Evolutionary conservation across 2,888 invertebrate genomes (phyloP), one percentile per base, ranked within the genome.

Genomic region (Trileptium ribeirensis): DNA sequence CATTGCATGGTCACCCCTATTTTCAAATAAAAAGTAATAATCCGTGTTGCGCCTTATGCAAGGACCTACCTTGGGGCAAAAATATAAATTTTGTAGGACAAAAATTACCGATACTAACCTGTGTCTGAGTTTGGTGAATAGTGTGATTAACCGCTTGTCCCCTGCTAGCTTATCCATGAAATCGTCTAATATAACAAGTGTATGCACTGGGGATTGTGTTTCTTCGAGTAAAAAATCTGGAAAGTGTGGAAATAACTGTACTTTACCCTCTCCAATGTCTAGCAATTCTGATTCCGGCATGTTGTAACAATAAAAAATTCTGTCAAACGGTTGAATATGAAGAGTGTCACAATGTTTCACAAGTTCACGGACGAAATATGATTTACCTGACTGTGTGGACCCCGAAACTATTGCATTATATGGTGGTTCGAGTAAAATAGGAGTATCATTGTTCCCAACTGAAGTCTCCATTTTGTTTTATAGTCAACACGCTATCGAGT

Each of bases 121-220:
- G n/a, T 70, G 74, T 34, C 74, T 31, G 8, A 31, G 8, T 36
- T 31, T 70, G 15, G 74, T 70, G 31, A 70, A 70, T 19, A 70
- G 74, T 70, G 33, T 31, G 19, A 36, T 31, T 31, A 70, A 70
- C 37, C 74, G 74, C n/a, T 31, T 70, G 19, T 36, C 74, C 34
- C 37, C 37, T 70, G 19, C 31, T 36, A 70, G 37, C 8, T 70
- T n/a, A 8, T 34, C 74, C 74, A 70, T 70, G 8, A 70, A 70
- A 70, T 70, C 74, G 74, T 70, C 74, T 19, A 70, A n/a, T 70
- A 70, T 36, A 15, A 70, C 37, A 8, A 70, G 74, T 70, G 37
- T 36, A 70, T 8, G 33, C 8, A 31, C 31, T 15, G 8, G 8
- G 8, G 31, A 15, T 51, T 51, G 8, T 51, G 8, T 51, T 15